Conservation (phyloP, 1,140 invertebrate genomes). For the Carposina sasakii region DNA sequence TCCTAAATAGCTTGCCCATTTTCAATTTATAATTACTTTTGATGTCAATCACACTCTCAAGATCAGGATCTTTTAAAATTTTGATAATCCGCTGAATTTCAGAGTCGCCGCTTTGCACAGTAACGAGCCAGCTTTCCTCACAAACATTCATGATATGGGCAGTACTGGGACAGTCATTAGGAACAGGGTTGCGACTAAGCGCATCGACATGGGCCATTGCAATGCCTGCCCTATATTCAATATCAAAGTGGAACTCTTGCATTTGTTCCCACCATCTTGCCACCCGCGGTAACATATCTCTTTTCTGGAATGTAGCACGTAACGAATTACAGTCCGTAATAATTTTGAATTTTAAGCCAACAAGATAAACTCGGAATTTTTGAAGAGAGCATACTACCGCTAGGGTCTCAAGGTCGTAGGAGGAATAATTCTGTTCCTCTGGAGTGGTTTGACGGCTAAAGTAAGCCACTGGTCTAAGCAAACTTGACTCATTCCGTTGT, state of each 20-base stretch:
- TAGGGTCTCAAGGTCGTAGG: slow-evolving; percentile 49
- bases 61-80: slow-evolving; percentile 19
- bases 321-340: slow-evolving; percentile 41
- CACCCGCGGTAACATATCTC: slow-evolving; percentile 26
- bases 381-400: slow-evolving; percentile 20
- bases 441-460: slow-evolving; percentile 26
- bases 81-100: slow-evolving; percentile 10
- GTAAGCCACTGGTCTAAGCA: slow-evolving; percentile 5
- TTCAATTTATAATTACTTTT: slow-evolving; percentile 13
- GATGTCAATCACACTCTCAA: slow-evolving; percentile 2
- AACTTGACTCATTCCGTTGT: not conserved
- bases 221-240: slow-evolving; percentile 28
- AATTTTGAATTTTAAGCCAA: slow-evolving; percentile 30
- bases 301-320: slow-evolving; percentile 25
- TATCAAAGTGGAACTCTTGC: slow-evolving; percentile 33
- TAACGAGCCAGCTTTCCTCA: slow-evolving; percentile 20
- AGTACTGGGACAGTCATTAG: no score
- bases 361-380: not conserved
- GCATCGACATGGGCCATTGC: slow-evolving; percentile 40
- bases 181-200: slow-evolving; percentile 27
- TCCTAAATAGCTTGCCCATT: slow-evolving; percentile 3
- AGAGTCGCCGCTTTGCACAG: slow-evolving; percentile 19
- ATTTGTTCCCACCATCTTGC: slow-evolving; percentile 35
- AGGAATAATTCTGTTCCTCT: slow-evolving; percentile 50
- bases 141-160: not conserved